phyloP scores from a whole-genome alignment of 2,797 vertebrate species.

The Arctocebus calabarensis region DNA sequence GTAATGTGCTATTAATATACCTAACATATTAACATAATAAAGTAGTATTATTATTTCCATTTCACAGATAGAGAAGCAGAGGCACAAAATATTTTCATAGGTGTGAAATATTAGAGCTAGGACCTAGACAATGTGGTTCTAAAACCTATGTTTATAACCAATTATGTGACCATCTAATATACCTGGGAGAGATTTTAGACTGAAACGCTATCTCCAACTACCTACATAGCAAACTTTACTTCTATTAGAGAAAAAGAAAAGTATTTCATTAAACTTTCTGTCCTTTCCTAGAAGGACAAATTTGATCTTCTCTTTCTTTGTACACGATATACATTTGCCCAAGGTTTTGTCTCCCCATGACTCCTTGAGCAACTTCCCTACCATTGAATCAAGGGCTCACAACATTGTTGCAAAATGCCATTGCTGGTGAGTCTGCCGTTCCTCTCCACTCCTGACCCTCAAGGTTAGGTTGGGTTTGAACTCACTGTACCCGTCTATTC shows the following conservation, averaged over 20 bases:
- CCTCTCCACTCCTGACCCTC: not conserved
- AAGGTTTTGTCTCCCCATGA: not conserved
- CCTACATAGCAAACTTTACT: not conserved
- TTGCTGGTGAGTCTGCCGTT: not conserved
- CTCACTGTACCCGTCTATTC: not conserved
- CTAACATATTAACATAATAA: not conserved
- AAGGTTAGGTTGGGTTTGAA: not conserved
- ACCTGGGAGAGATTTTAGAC: conserved; percentile 1
- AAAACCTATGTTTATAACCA: not conserved
- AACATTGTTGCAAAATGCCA: not conserved
- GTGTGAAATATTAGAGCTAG: not conserved
- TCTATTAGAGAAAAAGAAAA: not conserved
- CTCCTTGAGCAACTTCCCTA: not conserved
- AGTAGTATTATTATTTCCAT: not conserved
- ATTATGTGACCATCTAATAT: not conserved
- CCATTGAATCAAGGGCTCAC: not conserved
- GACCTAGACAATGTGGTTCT: not conserved
- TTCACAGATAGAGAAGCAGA: not conserved
- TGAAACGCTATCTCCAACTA: not conserved
- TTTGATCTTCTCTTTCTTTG: not conserved
- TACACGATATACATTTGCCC: not conserved
- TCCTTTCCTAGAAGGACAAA: not conserved
- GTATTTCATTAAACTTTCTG: not conserved
- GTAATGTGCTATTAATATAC: not conserved
- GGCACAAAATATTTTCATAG: not conserved